Evolutionary conservation across 1,140 invertebrate genomes (phyloP).

Genomic region (Caenorhabditis brenneri): DNA sequence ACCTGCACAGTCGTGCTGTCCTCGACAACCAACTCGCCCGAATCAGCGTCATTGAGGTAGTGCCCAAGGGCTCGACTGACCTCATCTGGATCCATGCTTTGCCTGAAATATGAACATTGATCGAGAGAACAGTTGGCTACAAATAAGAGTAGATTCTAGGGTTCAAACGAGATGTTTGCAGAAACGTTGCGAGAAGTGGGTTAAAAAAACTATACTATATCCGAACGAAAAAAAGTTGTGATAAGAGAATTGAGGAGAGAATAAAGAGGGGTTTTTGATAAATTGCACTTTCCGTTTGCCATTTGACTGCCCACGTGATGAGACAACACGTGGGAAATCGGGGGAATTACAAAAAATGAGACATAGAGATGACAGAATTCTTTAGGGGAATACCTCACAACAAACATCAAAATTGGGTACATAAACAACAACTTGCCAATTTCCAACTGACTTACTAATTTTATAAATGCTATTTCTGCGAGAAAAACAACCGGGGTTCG

Average conservation of each 20-base stretch:
- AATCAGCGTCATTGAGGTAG: conserved; percentile 39
- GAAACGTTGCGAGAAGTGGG: not conserved
- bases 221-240: not conserved
- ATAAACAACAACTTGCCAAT: not conserved
- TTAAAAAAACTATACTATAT: not conserved
- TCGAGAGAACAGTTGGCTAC: not conserved
- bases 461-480: not conserved
- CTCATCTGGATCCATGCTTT: conserved; percentile 41
- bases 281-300: conserved; percentile 32
- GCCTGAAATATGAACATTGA: not conserved
- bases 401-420: not conserved
- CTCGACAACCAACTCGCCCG: conserved; percentile 5
- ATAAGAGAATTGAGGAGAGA: not conserved
- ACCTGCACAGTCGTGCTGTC: conserved; percentile 49
- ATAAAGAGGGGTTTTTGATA: not conserved
- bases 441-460: not conserved
- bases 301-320: conserved; percentile 33
- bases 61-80: conserved; percentile 43
- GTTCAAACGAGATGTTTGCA: no score
- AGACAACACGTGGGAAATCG: not conserved
- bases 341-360: not conserved
- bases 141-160: not conserved
- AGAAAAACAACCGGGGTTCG: not conserved
- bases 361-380: not conserved
- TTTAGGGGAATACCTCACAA: not conserved